Evolutionary conservation across 2,797 vertebrate species (phyloP).

Genomic region (Malurus leucopterus): DNA sequence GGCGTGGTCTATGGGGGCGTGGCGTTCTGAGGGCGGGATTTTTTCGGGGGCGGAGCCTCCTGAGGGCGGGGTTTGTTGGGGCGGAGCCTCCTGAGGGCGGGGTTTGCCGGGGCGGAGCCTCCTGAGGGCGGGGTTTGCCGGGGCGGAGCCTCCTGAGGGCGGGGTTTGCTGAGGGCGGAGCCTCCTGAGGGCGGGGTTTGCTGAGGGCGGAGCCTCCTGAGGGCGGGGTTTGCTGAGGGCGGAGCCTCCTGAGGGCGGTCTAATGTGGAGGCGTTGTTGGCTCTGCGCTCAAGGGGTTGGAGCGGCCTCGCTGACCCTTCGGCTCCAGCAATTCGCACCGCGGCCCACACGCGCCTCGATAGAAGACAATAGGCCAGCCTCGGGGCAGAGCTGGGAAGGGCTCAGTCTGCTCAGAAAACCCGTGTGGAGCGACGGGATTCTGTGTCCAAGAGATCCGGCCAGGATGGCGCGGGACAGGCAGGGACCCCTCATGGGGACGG

Average conservation of each 20-base stretch:
- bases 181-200: too few relatives aligned
- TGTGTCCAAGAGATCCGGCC: accelerated
- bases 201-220: too few relatives aligned
- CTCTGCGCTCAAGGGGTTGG: neutral
- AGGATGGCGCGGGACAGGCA: neutral
- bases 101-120: too few relatives aligned
- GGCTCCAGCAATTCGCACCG: accelerated
- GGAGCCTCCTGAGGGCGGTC: accelerated
- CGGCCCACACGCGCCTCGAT: accelerated
- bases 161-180: too few relatives aligned
- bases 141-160: too few relatives aligned
- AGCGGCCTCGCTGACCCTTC: neutral
- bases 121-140: too few relatives aligned
- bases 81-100: accelerated
- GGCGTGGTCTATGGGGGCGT: neutral
- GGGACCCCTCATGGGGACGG: neutral
- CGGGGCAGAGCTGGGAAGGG: accelerated
- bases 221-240: neutral
- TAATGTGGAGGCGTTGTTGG: neutral
- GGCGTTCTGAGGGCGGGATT: accelerated
- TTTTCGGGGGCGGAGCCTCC: too few relatives aligned
- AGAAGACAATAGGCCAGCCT: too few relatives aligned
- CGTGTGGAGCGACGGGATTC: accelerated
- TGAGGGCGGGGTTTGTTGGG: neutral
- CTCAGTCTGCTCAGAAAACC: neutral